Base-by-base conservation (phyloP, 2,888 invertebrate species). In the Standfussiana lucernea region DNA sequence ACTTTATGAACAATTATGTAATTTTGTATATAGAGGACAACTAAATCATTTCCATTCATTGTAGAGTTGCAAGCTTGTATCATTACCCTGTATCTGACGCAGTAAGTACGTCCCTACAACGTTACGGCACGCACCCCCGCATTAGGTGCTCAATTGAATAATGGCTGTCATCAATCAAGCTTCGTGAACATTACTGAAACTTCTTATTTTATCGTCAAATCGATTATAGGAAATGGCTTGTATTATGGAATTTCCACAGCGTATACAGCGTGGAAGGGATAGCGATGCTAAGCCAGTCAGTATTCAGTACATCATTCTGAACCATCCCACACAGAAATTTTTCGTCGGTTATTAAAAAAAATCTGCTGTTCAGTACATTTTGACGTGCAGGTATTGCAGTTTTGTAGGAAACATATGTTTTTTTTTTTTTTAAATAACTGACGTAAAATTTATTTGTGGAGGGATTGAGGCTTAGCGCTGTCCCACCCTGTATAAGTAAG, bases 101-200 rank as follows among this genome's bases (percentile, higher is more conserved):
- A 68, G 56, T 74, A 74, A 70, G 74, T 40, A 74, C 62, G 37
- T 62, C 32, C 45, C n/a, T 28, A 50, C 42, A 42, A 72, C 18
- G 67, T 83, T 47, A 42, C 45, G 50, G 61, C 73, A 74, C 65
- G 68, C 67, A 79, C 67, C 83, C 83, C 76, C 71, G 53, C 79
- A 90, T 90, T 88, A 88, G 72, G 75, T 77, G 79, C 77, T 72
- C 81, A 87, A 91, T 90, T 89, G 87, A 90, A 90, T 90, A 77
- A 83, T 79, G 79, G 75, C 75, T 81, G 77, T 89, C 88, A 90
- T 92, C 91, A 90, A 91, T 93, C 92, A 92, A 81, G 74, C 80
- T 76, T 72, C 72, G 65, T 66, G 50, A 32, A 75, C 78, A 79
- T 69, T 72, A 80, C 75, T 79, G 80, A 70, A 76, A 79, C 77